Conservation (phyloP, 2,113 vertebrate genomes). For the Drymodes brunneopygia region DNA sequence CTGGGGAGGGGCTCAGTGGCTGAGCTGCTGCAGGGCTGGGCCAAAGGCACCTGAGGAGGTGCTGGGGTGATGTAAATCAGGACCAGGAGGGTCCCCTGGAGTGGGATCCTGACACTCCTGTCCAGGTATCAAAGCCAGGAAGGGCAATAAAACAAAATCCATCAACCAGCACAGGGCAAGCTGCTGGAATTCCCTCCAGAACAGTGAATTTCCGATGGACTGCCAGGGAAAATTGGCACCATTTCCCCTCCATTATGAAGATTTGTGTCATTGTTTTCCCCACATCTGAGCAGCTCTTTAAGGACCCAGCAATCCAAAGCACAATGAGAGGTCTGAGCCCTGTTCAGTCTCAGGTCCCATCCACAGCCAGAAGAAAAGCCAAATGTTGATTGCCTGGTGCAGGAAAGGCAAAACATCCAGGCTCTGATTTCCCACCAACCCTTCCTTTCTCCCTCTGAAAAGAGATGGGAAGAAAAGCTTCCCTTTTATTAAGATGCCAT, state of each 20-base stretch:
- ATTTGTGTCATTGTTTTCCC: not conserved
- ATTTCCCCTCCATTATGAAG: not conserved
- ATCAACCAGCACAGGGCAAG: not conserved
- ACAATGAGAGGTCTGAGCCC: not conserved
- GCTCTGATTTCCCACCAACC: not conserved
- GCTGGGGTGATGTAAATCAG: not conserved
- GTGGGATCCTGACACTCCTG: not conserved
- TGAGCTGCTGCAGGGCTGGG: not conserved
- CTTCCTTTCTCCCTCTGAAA: not conserved
- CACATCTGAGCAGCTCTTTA: not conserved
- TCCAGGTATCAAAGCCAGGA: not conserved
- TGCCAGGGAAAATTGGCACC: not conserved
- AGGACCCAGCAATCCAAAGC: not conserved
- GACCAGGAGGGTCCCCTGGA: not conserved
- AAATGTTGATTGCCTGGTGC: not conserved
- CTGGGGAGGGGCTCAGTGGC: not conserved
- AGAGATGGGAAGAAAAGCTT: not conserved
- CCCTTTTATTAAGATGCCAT: conserved; percentile 11
- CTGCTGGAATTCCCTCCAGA: not conserved
- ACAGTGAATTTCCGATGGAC: not conserved
- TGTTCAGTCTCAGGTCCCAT: not conserved
- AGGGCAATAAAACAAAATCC: not conserved
- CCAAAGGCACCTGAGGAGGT: not conserved
- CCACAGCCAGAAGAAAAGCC: not conserved
- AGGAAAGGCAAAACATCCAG: not conserved